These are phyloP conservation scores for Steatornis caripensis DNA, from an alignment of 2,113 vertebrate species.

Conservation along the genomic window DNA sequence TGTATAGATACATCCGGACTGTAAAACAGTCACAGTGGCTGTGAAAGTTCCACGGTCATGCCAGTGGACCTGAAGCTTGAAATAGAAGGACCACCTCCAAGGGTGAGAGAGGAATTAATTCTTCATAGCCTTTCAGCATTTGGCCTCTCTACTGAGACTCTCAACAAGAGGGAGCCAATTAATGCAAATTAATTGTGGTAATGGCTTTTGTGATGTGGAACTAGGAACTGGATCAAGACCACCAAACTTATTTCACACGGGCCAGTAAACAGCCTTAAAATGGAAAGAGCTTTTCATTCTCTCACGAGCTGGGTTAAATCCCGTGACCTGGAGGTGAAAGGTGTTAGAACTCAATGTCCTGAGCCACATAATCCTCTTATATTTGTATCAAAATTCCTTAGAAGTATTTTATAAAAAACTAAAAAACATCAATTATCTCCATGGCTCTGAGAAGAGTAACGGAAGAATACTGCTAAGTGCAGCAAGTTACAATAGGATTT, in stretches of 20 bases:
- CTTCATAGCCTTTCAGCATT: slow-evolving; percentile 5
- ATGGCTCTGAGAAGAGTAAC: neutral
- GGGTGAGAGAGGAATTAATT: slow-evolving; percentile 22
- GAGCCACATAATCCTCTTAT: neutral
- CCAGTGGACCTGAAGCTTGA: neutral
- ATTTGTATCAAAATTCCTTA: slow-evolving; percentile 5
- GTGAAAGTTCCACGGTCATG: neutral
- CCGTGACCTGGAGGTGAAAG: neutral
- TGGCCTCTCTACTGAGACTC: neutral
- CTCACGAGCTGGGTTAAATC: neutral
- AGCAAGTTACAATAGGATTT: neutral
- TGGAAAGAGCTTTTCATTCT: slow-evolving; percentile 5
- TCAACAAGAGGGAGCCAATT: slow-evolving; percentile 15
- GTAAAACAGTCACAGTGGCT: neutral
- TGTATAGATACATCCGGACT: neutral
- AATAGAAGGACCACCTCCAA: neutral
- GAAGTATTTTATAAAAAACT: neutral
- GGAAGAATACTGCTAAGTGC: neutral
- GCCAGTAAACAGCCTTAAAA: slow-evolving; percentile 38
- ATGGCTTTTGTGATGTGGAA: slow-evolving; percentile 15
- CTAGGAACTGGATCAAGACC: slow-evolving; percentile 28
- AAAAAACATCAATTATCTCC: neutral
- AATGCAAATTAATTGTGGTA: slow-evolving; percentile 36
- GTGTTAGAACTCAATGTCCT: neutral
- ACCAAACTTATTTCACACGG: neutral